Percentiles rank a stretch among this genome's conserved stretches.
Conservation (phyloP, 2,113 vertebrate genomes). For the Tragelaphus scriptus region DNA sequence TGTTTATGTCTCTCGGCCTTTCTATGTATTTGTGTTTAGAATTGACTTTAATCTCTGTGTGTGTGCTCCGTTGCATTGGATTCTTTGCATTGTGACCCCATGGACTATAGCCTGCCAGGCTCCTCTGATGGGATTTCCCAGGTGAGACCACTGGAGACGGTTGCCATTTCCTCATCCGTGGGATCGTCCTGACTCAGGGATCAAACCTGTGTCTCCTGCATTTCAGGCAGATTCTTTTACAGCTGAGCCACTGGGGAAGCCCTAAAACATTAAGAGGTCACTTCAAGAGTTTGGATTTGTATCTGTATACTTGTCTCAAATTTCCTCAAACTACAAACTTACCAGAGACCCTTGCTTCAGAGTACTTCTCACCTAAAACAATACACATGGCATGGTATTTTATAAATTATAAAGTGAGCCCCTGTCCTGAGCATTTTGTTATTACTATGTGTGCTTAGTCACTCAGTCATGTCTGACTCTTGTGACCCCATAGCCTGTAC, state of each 20-base stretch:
- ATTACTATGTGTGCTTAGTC: background rate
- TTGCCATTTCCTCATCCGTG: background rate
- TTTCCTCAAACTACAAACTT: background rate
- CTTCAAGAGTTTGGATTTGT: background rate
- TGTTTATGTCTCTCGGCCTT: background rate
- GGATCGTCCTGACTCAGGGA: background rate
- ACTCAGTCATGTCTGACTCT: background rate
- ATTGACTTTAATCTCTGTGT: background rate
- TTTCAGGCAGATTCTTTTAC: background rate
- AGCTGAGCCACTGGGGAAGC: background rate
- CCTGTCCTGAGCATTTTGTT: background rate
- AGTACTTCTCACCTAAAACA: background rate
- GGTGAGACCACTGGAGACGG: background rate
- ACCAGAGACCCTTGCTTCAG: background rate
- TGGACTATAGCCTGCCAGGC: background rate
- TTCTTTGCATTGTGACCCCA: background rate
- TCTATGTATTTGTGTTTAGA: conserved; percentile 8
- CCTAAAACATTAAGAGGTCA: conserved; percentile 1
- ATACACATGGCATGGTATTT: background rate
- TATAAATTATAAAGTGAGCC: background rate
- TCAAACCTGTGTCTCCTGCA: background rate
- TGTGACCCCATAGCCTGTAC: background rate
- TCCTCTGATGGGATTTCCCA: background rate
- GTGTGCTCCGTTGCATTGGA: background rate
- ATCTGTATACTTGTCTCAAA: conserved; percentile 16